Evolutionary conservation across 2,113 vertebrate species (phyloP).

Genomic region (Ctenodactylus gundi): DNA sequence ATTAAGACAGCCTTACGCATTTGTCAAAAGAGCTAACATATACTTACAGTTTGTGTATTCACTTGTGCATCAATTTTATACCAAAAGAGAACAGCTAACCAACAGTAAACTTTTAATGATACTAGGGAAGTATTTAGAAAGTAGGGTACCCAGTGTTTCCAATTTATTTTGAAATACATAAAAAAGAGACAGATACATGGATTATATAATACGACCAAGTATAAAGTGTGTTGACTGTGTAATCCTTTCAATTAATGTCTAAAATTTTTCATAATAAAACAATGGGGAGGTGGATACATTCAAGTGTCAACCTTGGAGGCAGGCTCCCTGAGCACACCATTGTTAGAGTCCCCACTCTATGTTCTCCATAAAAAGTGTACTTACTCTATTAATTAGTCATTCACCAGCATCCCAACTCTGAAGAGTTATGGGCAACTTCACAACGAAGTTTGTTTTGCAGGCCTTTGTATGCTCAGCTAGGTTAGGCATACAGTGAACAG

Average conservation of each 20-base stretch:
- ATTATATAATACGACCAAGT: neutral
- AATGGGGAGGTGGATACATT: neutral
- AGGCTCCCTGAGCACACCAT: neutral
- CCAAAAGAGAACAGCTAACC: neutral
- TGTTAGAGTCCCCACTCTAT: neutral
- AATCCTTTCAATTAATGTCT: neutral
- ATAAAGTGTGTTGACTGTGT: neutral
- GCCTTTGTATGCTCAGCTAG: neutral
- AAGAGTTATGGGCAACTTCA: neutral
- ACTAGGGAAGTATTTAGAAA: neutral
- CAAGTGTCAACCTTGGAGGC: neutral
- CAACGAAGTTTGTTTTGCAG: neutral
- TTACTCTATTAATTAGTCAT: neutral
- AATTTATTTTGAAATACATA: constrained; percentile 24
- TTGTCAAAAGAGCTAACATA: constrained; percentile 9
- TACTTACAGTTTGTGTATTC: neutral
- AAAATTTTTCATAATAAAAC: neutral
- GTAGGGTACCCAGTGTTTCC: neutral
- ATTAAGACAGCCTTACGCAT: neutral
- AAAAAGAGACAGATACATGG: neutral
- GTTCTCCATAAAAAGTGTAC: neutral
- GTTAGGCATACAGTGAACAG: neutral
- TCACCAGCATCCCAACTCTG: neutral
- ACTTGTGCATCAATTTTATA: neutral
- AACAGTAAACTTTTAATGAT: constrained; percentile 10